Conservation (phyloP, 30 jellyfish, hydroid and myxozoan genomes). For the Hydractinia echinata region DNA sequence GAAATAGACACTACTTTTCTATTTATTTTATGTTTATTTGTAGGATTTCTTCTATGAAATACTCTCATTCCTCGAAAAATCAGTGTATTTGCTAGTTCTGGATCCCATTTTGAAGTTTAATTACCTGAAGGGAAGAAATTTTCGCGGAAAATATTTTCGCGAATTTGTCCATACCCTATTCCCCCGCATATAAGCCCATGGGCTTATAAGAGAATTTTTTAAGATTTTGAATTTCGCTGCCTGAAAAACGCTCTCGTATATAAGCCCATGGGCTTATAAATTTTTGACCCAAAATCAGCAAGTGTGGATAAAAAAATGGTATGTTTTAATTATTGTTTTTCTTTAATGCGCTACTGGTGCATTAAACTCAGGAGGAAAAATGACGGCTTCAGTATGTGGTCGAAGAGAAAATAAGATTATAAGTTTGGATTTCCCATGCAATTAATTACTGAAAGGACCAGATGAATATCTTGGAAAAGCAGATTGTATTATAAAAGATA, state of each 20-base stretch:
- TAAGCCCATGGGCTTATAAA: conserved; percentile 7
- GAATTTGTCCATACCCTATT: background rate
- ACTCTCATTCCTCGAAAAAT: too few relatives aligned
- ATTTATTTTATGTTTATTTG: too few relatives aligned
- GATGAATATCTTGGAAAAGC: conserved; percentile 9
- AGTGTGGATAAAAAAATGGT: conserved; percentile 6
- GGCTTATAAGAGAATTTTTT: conserved; percentile 1
- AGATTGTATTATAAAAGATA: background rate
- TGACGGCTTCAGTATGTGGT: conserved; percentile 11
- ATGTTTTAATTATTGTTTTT: background rate
- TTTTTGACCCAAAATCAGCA: conserved; percentile 12
- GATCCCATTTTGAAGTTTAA: too few relatives aligned
- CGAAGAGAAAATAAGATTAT: background rate
- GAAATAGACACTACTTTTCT: background rate
- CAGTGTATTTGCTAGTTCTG: too few relatives aligned
- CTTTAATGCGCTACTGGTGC: conserved; percentile 23
- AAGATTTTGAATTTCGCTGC: background rate
- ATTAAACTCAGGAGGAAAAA: background rate
- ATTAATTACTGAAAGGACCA: conserved; percentile 6
- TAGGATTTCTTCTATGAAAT: too few relatives aligned
- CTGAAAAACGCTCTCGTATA: conserved; percentile 10
- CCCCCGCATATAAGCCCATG: conserved; percentile 15
- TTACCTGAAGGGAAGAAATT: too few relatives aligned
- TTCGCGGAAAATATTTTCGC: too few relatives aligned
- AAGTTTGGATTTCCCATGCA: conserved; percentile 3